Conservation (phyloP, 2,888 invertebrate genomes). For the Watsonalla binaria region DNA sequence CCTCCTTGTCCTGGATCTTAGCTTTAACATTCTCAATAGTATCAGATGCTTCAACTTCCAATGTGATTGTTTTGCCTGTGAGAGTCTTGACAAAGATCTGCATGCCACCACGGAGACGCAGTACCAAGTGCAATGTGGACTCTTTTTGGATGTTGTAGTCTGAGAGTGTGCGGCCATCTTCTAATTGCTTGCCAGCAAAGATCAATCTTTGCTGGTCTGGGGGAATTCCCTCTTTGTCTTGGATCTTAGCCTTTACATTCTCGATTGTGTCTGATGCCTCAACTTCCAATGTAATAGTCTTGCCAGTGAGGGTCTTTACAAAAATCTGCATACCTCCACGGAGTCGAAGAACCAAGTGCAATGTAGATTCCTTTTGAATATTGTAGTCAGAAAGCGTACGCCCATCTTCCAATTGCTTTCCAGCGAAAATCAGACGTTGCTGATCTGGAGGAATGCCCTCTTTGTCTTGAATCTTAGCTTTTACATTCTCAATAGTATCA, state of each 20-base stretch:
- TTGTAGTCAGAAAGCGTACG: constrained; percentile 61
- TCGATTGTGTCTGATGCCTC: constrained; percentile 54
- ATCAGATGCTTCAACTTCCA: constrained; percentile 55
- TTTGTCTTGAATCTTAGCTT: constrained; percentile 62
- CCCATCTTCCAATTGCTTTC: constrained; percentile 60
- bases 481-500: constrained; percentile 61
- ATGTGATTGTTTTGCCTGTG: constrained; percentile 52
- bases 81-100: constrained; percentile 56
- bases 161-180: constrained; percentile 52
- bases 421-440: constrained; percentile 58
- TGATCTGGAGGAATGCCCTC: constrained; percentile 65
- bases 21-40: constrained; percentile 65
- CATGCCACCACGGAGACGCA: constrained; percentile 57
- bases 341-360: constrained; percentile 55
- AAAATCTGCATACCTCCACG: constrained; percentile 60
- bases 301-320: constrained; percentile 53
- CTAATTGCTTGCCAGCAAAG: constrained; percentile 54
- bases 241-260: constrained; percentile 58
- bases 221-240: constrained; percentile 56
- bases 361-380: constrained; percentile 60
- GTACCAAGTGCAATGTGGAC: constrained; percentile 46
- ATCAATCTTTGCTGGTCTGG: constrained; percentile 56
- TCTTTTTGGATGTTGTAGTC: constrained; percentile 61
- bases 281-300: constrained; percentile 54
- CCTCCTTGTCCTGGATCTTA: constrained; percentile 61